Evolutionary conservation across 1,140 invertebrate genomes (phyloP), one percentile per base, ranked within the genome.

Genomic region (Subanguina moxae): DNA sequence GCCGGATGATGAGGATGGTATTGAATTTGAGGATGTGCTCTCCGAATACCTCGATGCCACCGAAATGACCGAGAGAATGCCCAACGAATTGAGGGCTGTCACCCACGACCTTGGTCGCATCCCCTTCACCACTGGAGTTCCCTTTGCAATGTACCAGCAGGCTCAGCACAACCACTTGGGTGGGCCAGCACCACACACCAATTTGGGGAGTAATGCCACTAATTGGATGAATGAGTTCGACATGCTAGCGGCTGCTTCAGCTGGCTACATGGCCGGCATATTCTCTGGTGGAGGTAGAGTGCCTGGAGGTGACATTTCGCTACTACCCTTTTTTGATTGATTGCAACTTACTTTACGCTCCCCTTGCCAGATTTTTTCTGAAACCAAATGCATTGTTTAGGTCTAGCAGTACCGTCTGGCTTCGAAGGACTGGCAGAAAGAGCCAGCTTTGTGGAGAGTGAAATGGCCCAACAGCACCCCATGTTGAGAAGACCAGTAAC

Each of bases 11-110:
- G 68, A 57, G 17, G 67, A 70, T 8, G n/a, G 27, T 19, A 59
- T 58, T 30, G 69, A 71, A 68, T 28, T 74, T 65, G 57, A 70
- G 25, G 52, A 71, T 27, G 67, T 74, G n/a, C 57, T 78, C 21
- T 32, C 63, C 21, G 67, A 76, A 0, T 78, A 75, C 52, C 19
- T 75, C 13, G 30, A 70, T 3, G 68, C 48, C 21, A 52, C 43
- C 1, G 66, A 68, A 25, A 32, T 68, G 23, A 28, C 61, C 15
- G 66, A 68, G 32, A 70, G 48, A 21, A 38, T 38, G 32, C 32
- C 32, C 32, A 38, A 77, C 27, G 32, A 68, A 65, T 25, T 68
- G 1, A 27, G 45, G 19, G 28, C 59, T 21, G 32, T 45, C 23
- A 28, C 28, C 38, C 48, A 70, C 3, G 46, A 52, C 23, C 57